Percentiles rank a stretch among this genome's conserved stretches.
Conservation (phyloP, 2,888 invertebrate species). For the Lithosia quadra region DNA sequence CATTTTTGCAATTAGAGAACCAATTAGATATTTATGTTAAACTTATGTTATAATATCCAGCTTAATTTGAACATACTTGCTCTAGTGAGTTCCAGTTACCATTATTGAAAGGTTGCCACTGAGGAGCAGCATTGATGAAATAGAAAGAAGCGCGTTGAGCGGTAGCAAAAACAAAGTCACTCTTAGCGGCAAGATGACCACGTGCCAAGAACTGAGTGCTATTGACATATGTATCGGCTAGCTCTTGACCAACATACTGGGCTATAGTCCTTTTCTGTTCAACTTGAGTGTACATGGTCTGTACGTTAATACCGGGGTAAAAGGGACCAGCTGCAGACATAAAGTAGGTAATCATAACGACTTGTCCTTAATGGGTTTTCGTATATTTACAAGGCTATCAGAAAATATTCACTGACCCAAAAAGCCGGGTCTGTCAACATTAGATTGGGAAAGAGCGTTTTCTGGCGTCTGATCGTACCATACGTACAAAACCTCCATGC, state of each 20-base stretch:
- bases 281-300: constrained; percentile 74
- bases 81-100: constrained; percentile 82
- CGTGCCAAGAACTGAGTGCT: constrained; percentile 80
- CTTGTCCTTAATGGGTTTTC: background rate
- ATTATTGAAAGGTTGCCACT: constrained; percentile 87
- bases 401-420: constrained; percentile 59
- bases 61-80: constrained; percentile 39
- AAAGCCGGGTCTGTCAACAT: constrained; percentile 82
- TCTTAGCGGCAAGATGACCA: constrained; percentile 76
- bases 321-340: constrained; percentile 57
- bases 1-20: no score
- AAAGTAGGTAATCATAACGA: background rate
- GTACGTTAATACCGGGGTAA: constrained; percentile 77
- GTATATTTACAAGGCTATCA: background rate
- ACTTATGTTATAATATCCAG: no score
- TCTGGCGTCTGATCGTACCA: constrained; percentile 78
- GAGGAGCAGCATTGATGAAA: constrained; percentile 87
- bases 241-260: constrained; percentile 61
- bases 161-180: constrained; percentile 41
- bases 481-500: constrained; percentile 83
- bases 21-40: no score
- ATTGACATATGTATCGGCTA: constrained; percentile 82
- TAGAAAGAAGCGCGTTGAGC: constrained; percentile 86
- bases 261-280: constrained; percentile 69
- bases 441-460: constrained; percentile 79